Evolutionary conservation across 2,888 invertebrate genomes (phyloP), one percentile per base, ranked within the genome.

Genomic region (Protodeltote pygarga): DNA sequence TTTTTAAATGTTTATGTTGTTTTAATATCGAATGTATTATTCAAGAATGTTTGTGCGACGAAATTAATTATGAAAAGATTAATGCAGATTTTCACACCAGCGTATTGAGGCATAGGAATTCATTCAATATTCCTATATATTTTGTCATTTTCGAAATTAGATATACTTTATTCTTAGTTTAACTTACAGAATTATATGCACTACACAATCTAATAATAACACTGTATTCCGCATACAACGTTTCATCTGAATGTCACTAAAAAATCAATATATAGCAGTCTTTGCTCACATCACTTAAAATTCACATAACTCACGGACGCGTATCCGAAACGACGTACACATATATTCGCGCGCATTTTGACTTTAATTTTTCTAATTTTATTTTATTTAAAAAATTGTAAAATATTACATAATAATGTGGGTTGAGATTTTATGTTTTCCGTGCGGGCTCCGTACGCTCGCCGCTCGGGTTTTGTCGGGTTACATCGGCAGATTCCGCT

Each of bases 351-450:
- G 45, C 49, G 52, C 75, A 72, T 77, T 67, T 60, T 65, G 37
- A 38, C 51, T 24, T 51, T 48, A 27, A 39, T 50, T 37, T 42
- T 45, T 42, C 45, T 16, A 37, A 59, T 44, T 61, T 58, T 52
- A 52, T 57, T 38, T 63, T 52, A 48, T 51, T 71, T 66, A 79
- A 81, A 79, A 74, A 73, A 65, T 60, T 71, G 63, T 72, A 65
- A 71, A 71, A 62, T 75, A 83, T 91, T 91, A 91, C 84, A 85
- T 90, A 90, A 87, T 83, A 81, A 77, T 83, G 53, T 75, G 69
- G 65, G 59, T 77, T 75, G 67, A 73, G 73, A 77, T 65, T 71
- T 70, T 65, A 77, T 87, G 84, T 90, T 89, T 88, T 87, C 77
- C 78, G 78, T 78, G 81, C 71, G 74, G 67, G 57, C 50, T 39